Evolutionary conservation across 2,113 vertebrate species (phyloP), one percentile per base, ranked within the genome.

Genomic region (Notarius quadriscutis): DNA sequence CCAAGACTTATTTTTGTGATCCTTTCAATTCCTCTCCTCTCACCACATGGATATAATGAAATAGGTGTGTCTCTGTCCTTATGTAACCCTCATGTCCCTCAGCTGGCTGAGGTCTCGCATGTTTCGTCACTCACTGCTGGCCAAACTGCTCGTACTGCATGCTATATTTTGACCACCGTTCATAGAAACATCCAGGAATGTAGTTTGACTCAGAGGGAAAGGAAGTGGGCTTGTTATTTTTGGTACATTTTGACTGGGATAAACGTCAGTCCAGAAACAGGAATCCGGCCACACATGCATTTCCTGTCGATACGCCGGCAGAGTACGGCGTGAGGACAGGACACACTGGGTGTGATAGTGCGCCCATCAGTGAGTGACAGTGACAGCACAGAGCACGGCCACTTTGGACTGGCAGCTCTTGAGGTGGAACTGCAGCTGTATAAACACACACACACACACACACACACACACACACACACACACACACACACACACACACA

Each of bases 151-250:
- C 14, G 12, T 8, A 53, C 14, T 58, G 20, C 30, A 15, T 74
- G 15, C 72, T 63, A 74, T 75, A 87, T 63, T 57, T 71, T 18
- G 74, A 53, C 65, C 65, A 72, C 50, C 63, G 55, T 87, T 74
- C 75, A 79, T 62, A 74, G 50, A 65, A 87, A 48, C 30, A n/a
- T 90, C 78, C 20, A 75, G 87, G 79, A 87, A 87, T 87, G 81
- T 27, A 51, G 27, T 51, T 27, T n/a, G 48, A n/a, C 75, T 83
- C 51, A 55, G 75, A 9, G n/a, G 25, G 82, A 78, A 88, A 86
- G 88, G 82, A 87, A 88, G 74, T 15, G 34, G 17, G 78, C 8
- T 10, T 71, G 74, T 80, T 88, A 86, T 89, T 88, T 91, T 78
- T 60, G 67, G 48, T 63, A 51, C 53, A 15, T 12, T 82, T 62